A percentile compares a stretch with the other conserved stretches of the same genome.
Conservation (phyloP, 2,113 vertebrate genomes). For the Eulemur rufifrons region DNA sequence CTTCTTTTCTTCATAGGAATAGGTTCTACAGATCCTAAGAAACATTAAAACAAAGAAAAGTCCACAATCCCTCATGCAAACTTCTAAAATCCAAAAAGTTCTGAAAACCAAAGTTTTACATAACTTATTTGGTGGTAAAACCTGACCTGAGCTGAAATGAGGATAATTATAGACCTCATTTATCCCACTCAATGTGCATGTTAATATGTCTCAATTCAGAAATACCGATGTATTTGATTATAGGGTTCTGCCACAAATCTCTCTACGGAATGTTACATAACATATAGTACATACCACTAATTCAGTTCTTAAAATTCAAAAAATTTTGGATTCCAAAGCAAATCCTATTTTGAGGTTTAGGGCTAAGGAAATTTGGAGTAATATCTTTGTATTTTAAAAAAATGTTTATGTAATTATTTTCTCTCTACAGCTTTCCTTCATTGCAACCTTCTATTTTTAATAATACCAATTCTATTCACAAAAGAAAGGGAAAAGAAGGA, state of each 20-base stretch:
- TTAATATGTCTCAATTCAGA: constrained; percentile 11
- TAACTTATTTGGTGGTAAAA: background rate
- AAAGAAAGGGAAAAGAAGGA: background rate
- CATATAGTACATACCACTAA: background rate
- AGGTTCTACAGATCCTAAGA: background rate
- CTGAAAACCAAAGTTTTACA: background rate
- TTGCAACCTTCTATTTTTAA: background rate
- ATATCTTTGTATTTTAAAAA: background rate
- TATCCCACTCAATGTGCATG: background rate
- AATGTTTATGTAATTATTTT: background rate
- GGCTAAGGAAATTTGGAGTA: background rate
- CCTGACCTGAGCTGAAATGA: constrained; percentile 10
- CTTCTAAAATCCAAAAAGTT: background rate
- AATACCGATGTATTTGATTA: background rate
- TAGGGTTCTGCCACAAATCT: background rate
- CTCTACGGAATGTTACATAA: background rate
- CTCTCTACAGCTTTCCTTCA: background rate
- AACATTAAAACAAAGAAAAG: background rate
- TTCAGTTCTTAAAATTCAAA: constrained; percentile 16
- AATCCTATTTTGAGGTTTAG: background rate
- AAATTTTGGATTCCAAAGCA: constrained; percentile 21
- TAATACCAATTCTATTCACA: background rate
- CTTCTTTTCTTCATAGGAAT: background rate
- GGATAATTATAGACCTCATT: background rate
- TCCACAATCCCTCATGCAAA: background rate